Evolutionary conservation across 1,140 invertebrate species (phyloP), one percentile per base, ranked within the genome.

Genomic region (Drosophila malerkotliana): DNA sequence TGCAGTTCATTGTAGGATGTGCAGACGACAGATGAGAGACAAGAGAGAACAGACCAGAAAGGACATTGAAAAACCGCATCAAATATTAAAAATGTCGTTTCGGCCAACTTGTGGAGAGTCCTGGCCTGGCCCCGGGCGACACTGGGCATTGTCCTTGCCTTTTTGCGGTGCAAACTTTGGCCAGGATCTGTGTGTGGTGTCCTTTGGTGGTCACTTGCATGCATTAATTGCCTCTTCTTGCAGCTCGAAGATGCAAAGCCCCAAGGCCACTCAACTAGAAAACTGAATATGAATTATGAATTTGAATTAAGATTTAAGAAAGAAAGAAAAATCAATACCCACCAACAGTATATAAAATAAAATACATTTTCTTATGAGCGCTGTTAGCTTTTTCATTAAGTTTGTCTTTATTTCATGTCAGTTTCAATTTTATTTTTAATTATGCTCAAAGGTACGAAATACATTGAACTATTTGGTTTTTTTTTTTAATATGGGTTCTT

Each of bases 361-460:
- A 57, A 28, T 45, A 9, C 54, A 12, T 3, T 28, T 48, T 15
- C 14, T 47, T 18, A 53, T 37, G 51, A 53, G 51, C 49, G 49
- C 30, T 45, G 26, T 28, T 45, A 55, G 52, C 28, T 21, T 3
- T 45, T 45, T 44, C 14, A 44, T 32, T 26, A 9, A 21, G 9
- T 21, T 49, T 30, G 24, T 30, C 30, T 57, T 68, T 51, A 69
- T 69, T 55, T 49, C 32, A 62, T 51, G 45, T 61, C 67, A 45
- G 61, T 44, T 74, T 64, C 67, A 53, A 39, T 59, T 74, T 74
- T 55, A 47, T 41, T 77, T 69, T 77, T 61, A 61, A 61, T 75
- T 58, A 61, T 77, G 64, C 64, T 77, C 74, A 68, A 77, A 77
- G 74, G 74, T 77, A 77, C 74, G 74, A 77, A 69, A 77, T 77